These are phyloP conservation scores for Osmerus eperlanus DNA, from an alignment of 2,113 vertebrate genomes.

Conservation along the genomic window DNA sequence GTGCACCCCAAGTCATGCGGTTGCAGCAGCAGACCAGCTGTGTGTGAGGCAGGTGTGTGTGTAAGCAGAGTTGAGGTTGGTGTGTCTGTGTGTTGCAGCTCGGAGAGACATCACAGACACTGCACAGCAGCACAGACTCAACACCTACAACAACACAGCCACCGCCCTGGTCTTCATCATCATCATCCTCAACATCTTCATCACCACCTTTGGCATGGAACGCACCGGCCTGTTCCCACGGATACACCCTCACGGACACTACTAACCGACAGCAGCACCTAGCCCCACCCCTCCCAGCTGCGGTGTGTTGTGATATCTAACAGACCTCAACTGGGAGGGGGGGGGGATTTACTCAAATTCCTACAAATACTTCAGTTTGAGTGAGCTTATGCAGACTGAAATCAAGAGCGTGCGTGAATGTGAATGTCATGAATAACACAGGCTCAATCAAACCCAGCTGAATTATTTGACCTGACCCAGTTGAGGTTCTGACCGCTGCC, in stretches of 20 bases:
- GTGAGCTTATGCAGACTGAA: too few species aligned
- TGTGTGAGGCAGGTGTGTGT: constrained; percentile 30
- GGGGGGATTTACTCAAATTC: neutral
- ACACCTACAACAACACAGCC: constrained; percentile 79
- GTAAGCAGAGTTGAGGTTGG: constrained; percentile 4
- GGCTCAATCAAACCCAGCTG: too few species aligned
- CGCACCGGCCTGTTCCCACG: constrained; percentile 71
- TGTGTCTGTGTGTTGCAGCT: constrained; percentile 67
- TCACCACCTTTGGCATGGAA: constrained; percentile 86
- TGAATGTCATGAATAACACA: too few species aligned
- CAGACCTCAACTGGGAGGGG: neutral
- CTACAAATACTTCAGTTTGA: too few species aligned
- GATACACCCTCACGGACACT: too few species aligned
- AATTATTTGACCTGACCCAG: too few species aligned
- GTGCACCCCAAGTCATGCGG: neutral
- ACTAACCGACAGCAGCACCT: too few species aligned
- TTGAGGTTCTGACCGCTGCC: too few species aligned
- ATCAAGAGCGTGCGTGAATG: too few species aligned
- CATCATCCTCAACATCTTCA: constrained; percentile 86
- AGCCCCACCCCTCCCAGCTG: too few species aligned
- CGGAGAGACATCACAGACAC: constrained; percentile 81
- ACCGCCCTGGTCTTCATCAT: constrained; percentile 82
- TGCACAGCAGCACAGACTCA: constrained; percentile 76
- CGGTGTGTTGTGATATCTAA: neutral
- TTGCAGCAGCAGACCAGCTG: neutral